Evolutionary conservation across 2,888 invertebrate species (phyloP), one percentile per base, ranked within the genome.

Genomic region (Nemapogon koenigi): DNA sequence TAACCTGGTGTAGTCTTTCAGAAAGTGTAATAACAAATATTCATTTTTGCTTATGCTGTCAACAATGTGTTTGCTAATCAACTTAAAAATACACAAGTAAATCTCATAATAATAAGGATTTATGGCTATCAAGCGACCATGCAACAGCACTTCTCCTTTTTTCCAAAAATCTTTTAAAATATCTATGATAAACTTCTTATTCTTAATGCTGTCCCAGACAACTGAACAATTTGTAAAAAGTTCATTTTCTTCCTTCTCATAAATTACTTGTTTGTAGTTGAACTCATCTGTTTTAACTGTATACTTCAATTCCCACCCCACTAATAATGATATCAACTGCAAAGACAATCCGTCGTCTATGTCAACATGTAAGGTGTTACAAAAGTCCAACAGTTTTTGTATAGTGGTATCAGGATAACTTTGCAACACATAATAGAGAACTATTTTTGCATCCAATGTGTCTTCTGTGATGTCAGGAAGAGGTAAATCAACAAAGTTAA

Each of bases 31-130:
- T 44, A 80, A 50, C 47, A 67, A 66, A 52, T 68, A 80, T 49
- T 78, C 73, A 44, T 68, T 76, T 16, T 56, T 54, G 42, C 60
- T 62, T 43, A 57, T 54, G 3, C 56, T 51, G 39, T 75, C 68
- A 2, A 49, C 42, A 22, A 52, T 51, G 4, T 58, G 44, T 17
- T 57, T 57, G 49, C 62, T 71, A 41, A 79, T 50, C 33, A 80
- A 52, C 35, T 62, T 51, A 46, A 73, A 67, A 44, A 80, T 76
- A 42, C 73, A 71, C 37, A 73, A 44, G 46, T 67, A 78, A 3
- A 75, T 62, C 59, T 80, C 80, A 46, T 78, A 79, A 52, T 63
- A 73, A 52, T 80, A 80, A 16, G 76, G 73, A 54, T 76, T 79
- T 35, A 80, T 61, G 4, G 70, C 66, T 31, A 79, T 59, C 8